A percentile compares a stretch with the other conserved stretches of the same genome.
Evolutionary conservation across 2,888 invertebrate genomes (phyloP).

Genomic region (Autographa pulchrina): DNA sequence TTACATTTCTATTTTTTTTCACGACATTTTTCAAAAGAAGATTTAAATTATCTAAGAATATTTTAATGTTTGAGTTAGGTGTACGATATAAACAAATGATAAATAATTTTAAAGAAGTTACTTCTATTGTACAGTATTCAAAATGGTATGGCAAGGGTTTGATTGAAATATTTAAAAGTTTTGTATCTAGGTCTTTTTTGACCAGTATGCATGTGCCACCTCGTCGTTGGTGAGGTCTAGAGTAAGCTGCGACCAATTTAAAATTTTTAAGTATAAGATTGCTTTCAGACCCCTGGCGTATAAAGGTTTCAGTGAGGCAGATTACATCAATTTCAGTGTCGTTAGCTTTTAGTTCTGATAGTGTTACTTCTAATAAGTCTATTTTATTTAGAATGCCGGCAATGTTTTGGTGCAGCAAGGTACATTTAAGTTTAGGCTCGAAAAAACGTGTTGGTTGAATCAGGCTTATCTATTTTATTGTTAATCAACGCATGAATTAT

Average conservation of each 20-base stretch:
- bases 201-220: not conserved
- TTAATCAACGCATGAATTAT: too few relatives aligned
- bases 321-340: not conserved
- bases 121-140: not conserved
- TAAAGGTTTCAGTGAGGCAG: not conserved
- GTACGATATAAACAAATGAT: not conserved
- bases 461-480: too few relatives aligned
- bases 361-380: not conserved
- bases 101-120: not conserved
- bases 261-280: not conserved
- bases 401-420: not conserved
- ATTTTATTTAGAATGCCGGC: not conserved
- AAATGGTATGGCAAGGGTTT: not conserved
- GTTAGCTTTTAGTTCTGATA: not conserved
- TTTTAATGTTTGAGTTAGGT: not conserved
- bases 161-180: not conserved
- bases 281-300: not conserved
- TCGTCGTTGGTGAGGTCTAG: not conserved
- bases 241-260: not conserved
- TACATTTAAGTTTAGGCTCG: not conserved
- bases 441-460: too few relatives aligned
- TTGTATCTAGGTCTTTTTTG: not conserved
- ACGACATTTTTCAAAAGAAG: not conserved
- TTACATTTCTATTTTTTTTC: not conserved
- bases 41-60: not conserved